These are phyloP conservation scores for Gandaritis pyraliata DNA, from an alignment of 2,888 invertebrate species.

Conservation along the genomic window DNA sequence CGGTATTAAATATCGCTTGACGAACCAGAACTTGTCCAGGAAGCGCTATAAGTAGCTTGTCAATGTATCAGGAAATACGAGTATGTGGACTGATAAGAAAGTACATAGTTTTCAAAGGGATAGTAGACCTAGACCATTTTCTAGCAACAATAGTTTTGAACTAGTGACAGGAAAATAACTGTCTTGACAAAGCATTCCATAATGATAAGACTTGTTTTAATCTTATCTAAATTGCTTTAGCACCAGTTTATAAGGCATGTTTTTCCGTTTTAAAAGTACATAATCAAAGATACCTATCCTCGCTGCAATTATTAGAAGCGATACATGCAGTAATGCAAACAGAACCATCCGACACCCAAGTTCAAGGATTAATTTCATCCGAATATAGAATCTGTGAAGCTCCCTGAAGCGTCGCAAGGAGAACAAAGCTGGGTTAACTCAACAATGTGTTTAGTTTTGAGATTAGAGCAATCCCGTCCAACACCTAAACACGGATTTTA, in stretches of 20 bases:
- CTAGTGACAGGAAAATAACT: constrained; percentile 35
- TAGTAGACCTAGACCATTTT: constrained; percentile 31
- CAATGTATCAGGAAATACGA: constrained; percentile 55
- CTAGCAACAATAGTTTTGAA: constrained; percentile 35
- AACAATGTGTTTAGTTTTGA: constrained; percentile 83
- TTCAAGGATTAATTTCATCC: constrained; percentile 59
- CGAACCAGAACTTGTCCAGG: constrained; percentile 53
- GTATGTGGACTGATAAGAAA: constrained; percentile 56
- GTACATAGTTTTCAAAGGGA: constrained; percentile 35
- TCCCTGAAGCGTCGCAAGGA: constrained; percentile 55
- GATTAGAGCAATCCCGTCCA: constrained; percentile 81
- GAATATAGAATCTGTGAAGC: constrained; percentile 57
- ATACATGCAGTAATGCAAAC: constrained; percentile 47
- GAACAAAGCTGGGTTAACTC: constrained; percentile 77
- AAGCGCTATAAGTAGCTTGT: constrained; percentile 60
- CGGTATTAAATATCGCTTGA: constrained; percentile 47
- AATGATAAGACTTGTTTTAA: constrained; percentile 52
- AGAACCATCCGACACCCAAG: constrained; percentile 45
- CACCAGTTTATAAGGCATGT: constrained; percentile 38
- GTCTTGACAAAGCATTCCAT: constrained; percentile 32
- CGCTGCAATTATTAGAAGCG: constrained; percentile 48
- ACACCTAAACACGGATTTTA: constrained; percentile 84
- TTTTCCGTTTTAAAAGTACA: constrained; percentile 44
- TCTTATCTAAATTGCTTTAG: constrained; percentile 52
- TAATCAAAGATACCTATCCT: constrained; percentile 42